Evolutionary conservation across 30 jellyfish, hydroid and myxozoan species (phyloP), one percentile per base, ranked within the genome.

Genomic region (Hydra vulgaris): DNA sequence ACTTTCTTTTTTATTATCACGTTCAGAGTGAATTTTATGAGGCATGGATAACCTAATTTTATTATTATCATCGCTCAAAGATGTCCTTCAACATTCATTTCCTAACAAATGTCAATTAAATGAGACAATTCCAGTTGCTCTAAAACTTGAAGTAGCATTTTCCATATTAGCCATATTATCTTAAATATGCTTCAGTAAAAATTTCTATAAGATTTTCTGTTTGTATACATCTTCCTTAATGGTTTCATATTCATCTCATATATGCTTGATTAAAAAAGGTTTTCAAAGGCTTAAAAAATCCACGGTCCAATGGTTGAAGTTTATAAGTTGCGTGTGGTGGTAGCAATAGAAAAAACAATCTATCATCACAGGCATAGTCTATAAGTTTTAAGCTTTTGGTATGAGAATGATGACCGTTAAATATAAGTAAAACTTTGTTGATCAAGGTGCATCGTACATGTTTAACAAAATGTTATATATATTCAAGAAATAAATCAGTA

Each of bases 281-380:
- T 68, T 68, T 68, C 27, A 68, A 68, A n/a, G 75, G 75, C 75
- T 83, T 83, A 80, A 85, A 79, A 79, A 85, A 85, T 55, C 79
- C 79, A 18, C 85, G 72, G 71, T 78, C 89, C 40, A 85, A 61
- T 23, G 94, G 89, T 85, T 78, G 89, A 20, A 85, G 89, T 56
- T 85, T 85, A 73, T 84, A 89, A 25, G 93, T 77, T 21, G 94
- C 54, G 69, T 61, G 90, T 12, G 94, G 94, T 18, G 89, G 85
- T 53, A 85, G 20, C 71, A 89, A 85, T 23, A 85, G 79, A 15
- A 85, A 21, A n/a, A 71, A 71, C 27, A 85, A 24, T 15, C 89
- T 89, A 26, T 85, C 78, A 7, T 71, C 73, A 17, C 85, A 54
- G 15, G 84, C 94, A 78, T 1, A 85, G 23, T 78, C 94, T 54